Base-by-base conservation (phyloP, 2,797 vertebrate genomes). In the Cuniculus paca region DNA sequence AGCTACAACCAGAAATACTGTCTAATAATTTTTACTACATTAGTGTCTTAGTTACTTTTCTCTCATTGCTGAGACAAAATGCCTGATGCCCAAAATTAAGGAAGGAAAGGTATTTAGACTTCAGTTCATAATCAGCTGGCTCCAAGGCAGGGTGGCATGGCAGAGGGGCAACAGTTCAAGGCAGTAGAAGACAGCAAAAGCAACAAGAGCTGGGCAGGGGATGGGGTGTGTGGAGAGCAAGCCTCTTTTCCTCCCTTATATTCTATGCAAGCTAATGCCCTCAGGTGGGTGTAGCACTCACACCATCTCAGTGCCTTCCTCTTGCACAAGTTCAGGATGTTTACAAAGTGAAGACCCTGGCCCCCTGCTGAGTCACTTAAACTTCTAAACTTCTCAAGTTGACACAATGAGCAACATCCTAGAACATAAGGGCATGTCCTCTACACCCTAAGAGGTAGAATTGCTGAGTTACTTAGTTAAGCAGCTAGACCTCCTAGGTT, bases 1-100 rank as follows among this genome's bases (percentile, higher is more conserved):
- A 16, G 14, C 39, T n/a, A 22, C 28, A 80, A 92, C 45, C 28
- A 80, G 36, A 83, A 94, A 90, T 78, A 90, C 52, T 91, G 72
- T 60, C 20, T 70, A 68, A 39, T 36, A 91, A 83, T 75, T 92
- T 45, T 65, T 92, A 48, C n/a, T 78, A 13, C 24, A 63, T 65
- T 75, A 93, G 42, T 17, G 34, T 68, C 63, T 68, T 16, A 19
- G 17, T 68, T 68, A 68, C 63, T n/a, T 68, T 20, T 19, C 63
- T 68, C 7, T 34, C 17, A 3, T 68, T 36, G 34, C 63, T 68
- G 34, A 68, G 34, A 68, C 34, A 68, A n/a, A n/a, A 36, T 17
- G n/a, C 63, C 17, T 20, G 7, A 68, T 19, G n/a, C 34, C 61
- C 63, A 68, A 34, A 68, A 68, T 36, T 68, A 68, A 68, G 34